Evolutionary conservation across 2,888 invertebrate species (phyloP).

Genomic region (Melanargia galathea): DNA sequence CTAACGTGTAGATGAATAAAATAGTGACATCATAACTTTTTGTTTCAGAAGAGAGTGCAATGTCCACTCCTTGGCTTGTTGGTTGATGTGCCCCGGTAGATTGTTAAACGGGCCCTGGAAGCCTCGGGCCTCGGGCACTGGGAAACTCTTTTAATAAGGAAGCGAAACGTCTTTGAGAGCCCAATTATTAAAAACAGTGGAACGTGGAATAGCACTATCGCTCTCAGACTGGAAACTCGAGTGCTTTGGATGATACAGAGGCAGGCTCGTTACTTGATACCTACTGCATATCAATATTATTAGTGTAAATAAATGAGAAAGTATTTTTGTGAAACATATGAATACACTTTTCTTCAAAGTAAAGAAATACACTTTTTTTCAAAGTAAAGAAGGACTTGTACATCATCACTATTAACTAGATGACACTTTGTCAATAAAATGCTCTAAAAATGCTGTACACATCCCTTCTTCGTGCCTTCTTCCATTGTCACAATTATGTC

Average conservation of each 20-base stretch:
- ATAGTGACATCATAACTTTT: not conserved
- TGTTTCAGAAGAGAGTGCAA: not conserved
- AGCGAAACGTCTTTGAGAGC: slow-evolving; percentile 50
- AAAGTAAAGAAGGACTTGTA: no score
- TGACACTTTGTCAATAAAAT: no score
- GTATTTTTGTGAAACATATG: no score
- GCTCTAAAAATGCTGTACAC: no score
- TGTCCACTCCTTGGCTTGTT: not conserved
- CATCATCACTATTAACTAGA: no score
- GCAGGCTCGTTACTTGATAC: not conserved
- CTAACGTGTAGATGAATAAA: not conserved
- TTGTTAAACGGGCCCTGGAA: slow-evolving; percentile 38
- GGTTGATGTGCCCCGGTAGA: slow-evolving; percentile 30
- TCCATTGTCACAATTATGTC: no score
- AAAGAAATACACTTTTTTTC: no score
- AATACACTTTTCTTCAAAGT: no score
- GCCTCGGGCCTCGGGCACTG: slow-evolving; percentile 47
- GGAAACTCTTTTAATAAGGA: slow-evolving; percentile 60
- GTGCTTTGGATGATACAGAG: slow-evolving; percentile 21
- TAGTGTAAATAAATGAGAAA: no score
- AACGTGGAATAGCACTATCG: slow-evolving; percentile 27
- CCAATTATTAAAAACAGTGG: slow-evolving; percentile 61
- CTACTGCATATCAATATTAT: not conserved
- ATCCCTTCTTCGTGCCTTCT: no score
- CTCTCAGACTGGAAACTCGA: slow-evolving; percentile 40